Base-by-base conservation (phyloP, 2,113 vertebrate genomes). In the Cacatua alba region DNA sequence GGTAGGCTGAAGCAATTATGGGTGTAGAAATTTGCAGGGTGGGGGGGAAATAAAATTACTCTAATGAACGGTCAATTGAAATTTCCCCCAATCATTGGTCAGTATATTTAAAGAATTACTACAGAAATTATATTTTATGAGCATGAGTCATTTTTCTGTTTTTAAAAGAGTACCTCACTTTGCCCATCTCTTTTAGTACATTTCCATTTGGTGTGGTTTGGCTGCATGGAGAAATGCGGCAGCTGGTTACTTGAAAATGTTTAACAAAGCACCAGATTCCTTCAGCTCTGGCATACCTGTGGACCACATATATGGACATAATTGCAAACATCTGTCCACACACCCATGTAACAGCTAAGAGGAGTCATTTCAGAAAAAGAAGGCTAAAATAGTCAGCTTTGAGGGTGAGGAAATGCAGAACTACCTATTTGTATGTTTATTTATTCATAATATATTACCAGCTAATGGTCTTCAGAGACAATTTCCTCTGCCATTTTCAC, bases 121-220 rank as follows among this genome's bases (percentile, higher is more conserved):
- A 81, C 93, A 95, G 97, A 88, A 95, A 98, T 96, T 97, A 92
- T 96, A 88, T 97, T 98, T 98, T 98, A 98, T 71, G 85, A 96
- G 95, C 62, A 64, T 98, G 98, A 98, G 96, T 98, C 96, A 98
- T 93, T 95, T 94, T 95, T 97, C 97, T 98, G 97, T 97, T 98
- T 98, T 97, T 95, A 94, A 95, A 95, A 95, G 94, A 94, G 96
- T 90, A 64, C 90, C 98, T 97, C 67, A 57, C 78, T 95, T 94
- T 97, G 84, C 96, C 97, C 95, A 91, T 97, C 97, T 96, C 97
- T 97, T 98, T 97, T 93, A 98, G 97, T 98, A 98, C 92, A 98
- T 98, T 98, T 98, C 98, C 98, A 98, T 97, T 97, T 98, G 97
- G 97, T 98, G 97, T 97, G 98, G 97, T 98, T 98, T 97, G 97